Evolutionary conservation across 2,888 invertebrate genomes (phyloP).

Genomic region (Euspilapteryx auroguttella): DNA sequence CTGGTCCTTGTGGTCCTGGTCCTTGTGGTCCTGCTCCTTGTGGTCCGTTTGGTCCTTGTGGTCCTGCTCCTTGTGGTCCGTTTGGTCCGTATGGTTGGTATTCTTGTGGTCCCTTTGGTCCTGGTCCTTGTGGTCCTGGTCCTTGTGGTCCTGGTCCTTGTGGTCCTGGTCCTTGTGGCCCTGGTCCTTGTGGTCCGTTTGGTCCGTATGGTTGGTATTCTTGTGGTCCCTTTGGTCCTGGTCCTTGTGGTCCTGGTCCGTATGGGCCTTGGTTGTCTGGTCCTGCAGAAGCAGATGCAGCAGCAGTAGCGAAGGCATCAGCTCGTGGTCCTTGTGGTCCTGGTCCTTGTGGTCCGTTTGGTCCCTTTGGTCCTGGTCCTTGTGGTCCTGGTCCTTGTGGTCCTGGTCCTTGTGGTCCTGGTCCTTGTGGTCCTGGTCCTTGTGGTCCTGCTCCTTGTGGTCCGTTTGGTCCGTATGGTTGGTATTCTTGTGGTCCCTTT

Average conservation of each 20-base stretch:
- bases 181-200: conserved; percentile 1
- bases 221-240: not conserved
- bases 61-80: not conserved
- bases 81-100: not conserved
- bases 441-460: not conserved
- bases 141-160: no score
- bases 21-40: not conserved
- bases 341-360: not conserved
- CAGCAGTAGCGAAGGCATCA: not conserved
- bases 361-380: not conserved
- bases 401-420: not conserved
- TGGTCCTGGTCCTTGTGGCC: not conserved
- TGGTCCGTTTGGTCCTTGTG: no score
- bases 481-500: not conserved
- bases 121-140: no score
- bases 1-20: no score
- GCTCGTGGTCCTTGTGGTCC: not conserved
- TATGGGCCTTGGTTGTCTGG: no score
- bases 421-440: not conserved
- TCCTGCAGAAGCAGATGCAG: not conserved
- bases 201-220: not conserved
- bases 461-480: conserved; percentile 2
- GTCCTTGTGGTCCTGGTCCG: not conserved
- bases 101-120: no score
- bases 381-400: not conserved